Evolutionary conservation across 1,140 invertebrate species (phyloP), one percentile per base, ranked within the genome.

Genomic region (Lerema accius): DNA sequence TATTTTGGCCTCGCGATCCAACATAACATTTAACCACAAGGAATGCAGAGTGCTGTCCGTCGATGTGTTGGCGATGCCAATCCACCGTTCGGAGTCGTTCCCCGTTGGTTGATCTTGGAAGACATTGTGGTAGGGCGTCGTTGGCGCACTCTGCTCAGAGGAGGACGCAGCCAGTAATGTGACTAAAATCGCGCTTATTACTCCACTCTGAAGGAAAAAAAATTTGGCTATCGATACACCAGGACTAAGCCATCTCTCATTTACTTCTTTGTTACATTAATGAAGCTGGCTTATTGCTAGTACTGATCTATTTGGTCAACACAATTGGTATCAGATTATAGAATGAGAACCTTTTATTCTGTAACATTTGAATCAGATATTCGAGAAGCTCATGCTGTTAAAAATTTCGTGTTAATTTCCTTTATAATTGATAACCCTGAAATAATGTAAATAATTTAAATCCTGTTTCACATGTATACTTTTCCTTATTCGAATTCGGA

Each of bases 31-130:
- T 5, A 91, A 66, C 89, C 89, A 91, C 1, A 91, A 51, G 0
- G 87, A 88, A 51, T 91, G 86, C 7, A 92, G 65, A 0, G 78
- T 89, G 61, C 78, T 87, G 51, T 91, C 87, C 0, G 85, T 91
- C 14, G 78, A 87, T 4, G 91, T 66, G 48, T 84, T 80, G 3
- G 91, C 78, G 0, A 78, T 77, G 0, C 90, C 90, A 53, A 89
- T 86, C 90, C 89, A 91, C 7, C 84, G 48, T 0, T 83, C 89
- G 0, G 74, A 63, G 59, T 87, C 87, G 5, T 84, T 75, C 4
- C 82, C 78, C 4, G 80, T 71, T 0, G 79, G 72, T 39, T 91
- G 88, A 60, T 92, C 91, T 17, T 69, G 73, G 72, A 92, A 91
- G 10, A 91, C 85, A 17, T 89, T 82, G 19, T 87, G 86, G 39